Percentiles rank a stretch among this genome's conserved stretches.
phyloP scores from a whole-genome alignment of 2,113 vertebrate species.

The Pangasianodon gigas region DNA sequence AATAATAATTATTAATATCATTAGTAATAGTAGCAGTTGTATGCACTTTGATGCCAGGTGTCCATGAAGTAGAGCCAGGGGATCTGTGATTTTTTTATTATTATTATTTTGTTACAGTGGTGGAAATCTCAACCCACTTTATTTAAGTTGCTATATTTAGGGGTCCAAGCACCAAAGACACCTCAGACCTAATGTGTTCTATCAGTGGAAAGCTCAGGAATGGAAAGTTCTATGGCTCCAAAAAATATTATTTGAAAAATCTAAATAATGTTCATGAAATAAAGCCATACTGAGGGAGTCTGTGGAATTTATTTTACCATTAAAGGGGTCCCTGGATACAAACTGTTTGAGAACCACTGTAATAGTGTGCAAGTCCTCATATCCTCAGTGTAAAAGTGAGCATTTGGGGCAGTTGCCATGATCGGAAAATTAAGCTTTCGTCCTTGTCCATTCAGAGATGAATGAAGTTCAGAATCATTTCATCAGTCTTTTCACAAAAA shows the following conservation, averaged over 20 bases:
- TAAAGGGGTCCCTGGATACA: no score
- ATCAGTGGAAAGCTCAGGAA: not conserved
- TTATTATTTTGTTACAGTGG: no score
- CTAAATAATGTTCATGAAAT: no score
- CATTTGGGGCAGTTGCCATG: not conserved
- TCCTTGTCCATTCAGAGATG: not conserved
- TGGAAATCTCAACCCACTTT: no score
- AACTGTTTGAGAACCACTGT: no score
- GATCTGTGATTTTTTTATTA: not conserved
- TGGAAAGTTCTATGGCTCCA: not conserved
- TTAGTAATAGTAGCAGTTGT: not conserved
- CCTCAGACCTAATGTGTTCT: not conserved
- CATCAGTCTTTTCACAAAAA: not conserved
- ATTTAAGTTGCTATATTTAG: not conserved
- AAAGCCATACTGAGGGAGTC: no score
- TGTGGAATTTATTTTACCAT: no score
- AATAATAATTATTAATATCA: not conserved
- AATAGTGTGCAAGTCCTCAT: no score
- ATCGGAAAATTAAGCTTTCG: not conserved
- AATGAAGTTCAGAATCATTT: not conserved
- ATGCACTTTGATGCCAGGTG: no score
- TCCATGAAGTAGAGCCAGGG: no score
- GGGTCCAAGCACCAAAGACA: not conserved
- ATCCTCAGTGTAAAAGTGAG: no score
- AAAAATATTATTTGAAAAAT: no score